A percentile compares a stretch with the other conserved stretches of the same genome.
Evolutionary conservation across 2,797 vertebrate genomes (phyloP).

Genomic region (Erethizon dorsatum): DNA sequence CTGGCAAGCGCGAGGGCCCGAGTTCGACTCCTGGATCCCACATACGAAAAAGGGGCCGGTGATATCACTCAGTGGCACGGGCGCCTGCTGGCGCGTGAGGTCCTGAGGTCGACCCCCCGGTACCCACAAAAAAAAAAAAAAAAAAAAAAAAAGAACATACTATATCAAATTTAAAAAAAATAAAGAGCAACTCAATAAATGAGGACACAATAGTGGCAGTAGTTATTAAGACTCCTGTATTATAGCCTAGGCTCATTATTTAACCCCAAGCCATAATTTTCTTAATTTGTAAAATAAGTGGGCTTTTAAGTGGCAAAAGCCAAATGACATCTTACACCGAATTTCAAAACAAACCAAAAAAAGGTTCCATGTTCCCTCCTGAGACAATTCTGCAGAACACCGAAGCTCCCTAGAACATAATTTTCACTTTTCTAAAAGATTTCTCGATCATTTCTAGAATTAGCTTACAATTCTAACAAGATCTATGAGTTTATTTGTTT

Average conservation of each 20-base stretch:
- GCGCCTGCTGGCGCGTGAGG: too few species aligned
- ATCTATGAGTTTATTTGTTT: background rate
- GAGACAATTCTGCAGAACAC: constrained; percentile 27
- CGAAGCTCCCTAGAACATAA: background rate
- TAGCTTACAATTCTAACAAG: constrained; percentile 32
- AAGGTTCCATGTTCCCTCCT: background rate
- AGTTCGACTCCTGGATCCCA: too few species aligned
- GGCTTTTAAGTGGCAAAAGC: constrained; percentile 8
- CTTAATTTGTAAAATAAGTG: constrained; percentile 52
- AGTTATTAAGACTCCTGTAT: constrained; percentile 11
- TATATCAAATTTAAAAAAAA: constrained; percentile 7
- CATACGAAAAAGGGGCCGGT: too few species aligned
- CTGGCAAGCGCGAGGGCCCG: too few species aligned
- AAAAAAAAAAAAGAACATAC: background rate
- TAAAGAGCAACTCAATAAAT: constrained; percentile 24
- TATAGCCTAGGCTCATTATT: background rate
- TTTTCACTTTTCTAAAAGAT: background rate
- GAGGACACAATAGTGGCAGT: background rate
- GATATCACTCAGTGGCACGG: too few species aligned
- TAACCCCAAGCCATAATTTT: constrained; percentile 1
- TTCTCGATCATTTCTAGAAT: constrained; percentile 31
- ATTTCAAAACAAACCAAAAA: constrained; percentile 19
- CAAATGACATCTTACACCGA: constrained; percentile 59
- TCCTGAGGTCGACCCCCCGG: too few species aligned
- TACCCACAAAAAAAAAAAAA: too few species aligned